Conservation (phyloP, 2,888 invertebrate species). For the Calliopum simillimum region DNA sequence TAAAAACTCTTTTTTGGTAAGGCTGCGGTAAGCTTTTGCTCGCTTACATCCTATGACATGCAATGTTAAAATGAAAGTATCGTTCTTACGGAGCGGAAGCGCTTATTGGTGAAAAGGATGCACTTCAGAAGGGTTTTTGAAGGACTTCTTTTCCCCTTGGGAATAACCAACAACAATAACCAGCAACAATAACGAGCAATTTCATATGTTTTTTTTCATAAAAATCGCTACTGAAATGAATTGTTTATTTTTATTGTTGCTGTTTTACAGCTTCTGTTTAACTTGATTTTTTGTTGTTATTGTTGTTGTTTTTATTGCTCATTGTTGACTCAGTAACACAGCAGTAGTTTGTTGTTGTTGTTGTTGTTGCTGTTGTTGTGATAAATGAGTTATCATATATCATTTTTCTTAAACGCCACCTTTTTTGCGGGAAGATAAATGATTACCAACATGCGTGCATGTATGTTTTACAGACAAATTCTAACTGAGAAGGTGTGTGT, state of each 20-base stretch:
- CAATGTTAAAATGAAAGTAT: too few relatives aligned
- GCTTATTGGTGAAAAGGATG: too few relatives aligned
- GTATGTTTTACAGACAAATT: conserved; percentile 44
- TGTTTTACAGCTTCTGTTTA: background rate
- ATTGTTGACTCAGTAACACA: background rate
- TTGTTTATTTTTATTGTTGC: background rate
- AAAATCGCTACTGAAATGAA: conserved; percentile 1
- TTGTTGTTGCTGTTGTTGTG: background rate
- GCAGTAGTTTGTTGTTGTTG: background rate
- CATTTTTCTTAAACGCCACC: conserved; percentile 21
- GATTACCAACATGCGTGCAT: conserved; percentile 41
- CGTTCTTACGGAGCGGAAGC: too few relatives aligned
- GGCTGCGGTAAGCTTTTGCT: too few relatives aligned
- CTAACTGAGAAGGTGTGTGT: conserved; percentile 17
- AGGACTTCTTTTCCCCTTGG: too few relatives aligned
- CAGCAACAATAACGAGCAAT: too few relatives aligned
- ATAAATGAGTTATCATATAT: conserved; percentile 25
- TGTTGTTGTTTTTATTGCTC: conserved; percentile 3
- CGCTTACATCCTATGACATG: too few relatives aligned
- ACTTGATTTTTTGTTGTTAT: background rate
- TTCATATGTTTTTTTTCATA: background rate
- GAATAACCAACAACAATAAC: too few relatives aligned
- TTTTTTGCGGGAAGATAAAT: conserved; percentile 19
- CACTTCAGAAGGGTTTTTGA: too few relatives aligned
- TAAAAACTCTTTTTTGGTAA: too few relatives aligned